phyloP scores from a whole-genome alignment of 2,888 invertebrate species.

The Coelogynopora nodosa region DNA sequence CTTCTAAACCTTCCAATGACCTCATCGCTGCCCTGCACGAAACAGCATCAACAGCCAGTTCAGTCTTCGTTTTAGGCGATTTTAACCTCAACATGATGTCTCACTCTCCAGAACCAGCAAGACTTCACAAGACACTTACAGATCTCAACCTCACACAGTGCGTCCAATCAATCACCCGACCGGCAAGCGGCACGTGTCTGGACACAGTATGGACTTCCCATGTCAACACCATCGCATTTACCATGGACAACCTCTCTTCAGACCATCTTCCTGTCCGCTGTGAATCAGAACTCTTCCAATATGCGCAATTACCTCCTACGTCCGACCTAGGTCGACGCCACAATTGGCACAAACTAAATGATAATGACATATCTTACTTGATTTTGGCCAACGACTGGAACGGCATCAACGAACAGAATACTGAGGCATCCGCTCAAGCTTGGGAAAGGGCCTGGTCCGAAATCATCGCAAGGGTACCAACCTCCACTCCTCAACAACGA shows the following conservation, averaged over 20 bases:
- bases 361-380: too few relatives aligned
- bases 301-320: too few relatives aligned
- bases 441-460: too few relatives aligned
- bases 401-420: too few relatives aligned
- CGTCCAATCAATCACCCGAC: background rate
- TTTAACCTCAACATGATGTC: background rate
- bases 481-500: background rate
- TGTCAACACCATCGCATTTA: background rate
- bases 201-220: background rate
- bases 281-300: background rate
- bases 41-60: background rate
- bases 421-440: too few relatives aligned
- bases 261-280: background rate
- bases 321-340: too few relatives aligned
- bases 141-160: background rate
- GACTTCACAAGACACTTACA: background rate
- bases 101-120: background rate
- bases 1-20: background rate
- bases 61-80: background rate
- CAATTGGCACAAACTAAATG: too few relatives aligned
- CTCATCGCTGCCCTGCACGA: background rate
- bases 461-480: too few relatives aligned
- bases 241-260: background rate
- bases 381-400: too few relatives aligned
- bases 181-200: background rate